Evolutionary conservation across 2,888 invertebrate species (phyloP).

Genomic region (Oeneis ivallda): DNA sequence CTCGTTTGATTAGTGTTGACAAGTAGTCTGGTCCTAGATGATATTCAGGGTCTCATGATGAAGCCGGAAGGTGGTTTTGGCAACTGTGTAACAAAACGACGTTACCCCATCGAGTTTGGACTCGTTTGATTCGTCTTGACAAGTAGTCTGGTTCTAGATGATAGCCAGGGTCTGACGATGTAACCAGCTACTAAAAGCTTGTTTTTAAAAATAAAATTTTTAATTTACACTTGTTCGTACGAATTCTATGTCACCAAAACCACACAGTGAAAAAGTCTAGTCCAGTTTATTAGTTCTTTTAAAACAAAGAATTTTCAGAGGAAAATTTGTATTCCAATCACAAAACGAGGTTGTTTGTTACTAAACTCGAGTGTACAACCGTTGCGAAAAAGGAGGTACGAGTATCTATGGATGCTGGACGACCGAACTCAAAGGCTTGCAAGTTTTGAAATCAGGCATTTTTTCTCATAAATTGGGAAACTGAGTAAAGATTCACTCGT

Average conservation of each 20-base stretch:
- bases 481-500: not conserved
- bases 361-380: constrained; percentile 61
- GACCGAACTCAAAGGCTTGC: not conserved
- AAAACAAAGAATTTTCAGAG: constrained; percentile 11
- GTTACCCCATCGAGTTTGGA: too few species aligned
- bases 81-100: too few species aligned
- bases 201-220: not conserved
- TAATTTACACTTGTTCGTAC: too few species aligned
- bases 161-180: too few species aligned
- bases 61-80: too few species aligned
- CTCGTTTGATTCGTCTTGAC: too few species aligned
- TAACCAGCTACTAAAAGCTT: not conserved
- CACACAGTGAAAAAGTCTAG: not conserved
- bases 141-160: too few species aligned
- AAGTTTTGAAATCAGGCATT: not conserved
- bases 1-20: too few species aligned
- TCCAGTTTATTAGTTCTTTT: constrained; percentile 10
- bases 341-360: constrained; percentile 68
- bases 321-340: constrained; percentile 56
- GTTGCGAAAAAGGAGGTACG: constrained; percentile 2
- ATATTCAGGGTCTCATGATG: too few species aligned
- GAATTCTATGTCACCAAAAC: constrained; percentile 1
- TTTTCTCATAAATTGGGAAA: constrained; percentile 7
- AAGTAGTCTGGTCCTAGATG: too few species aligned
- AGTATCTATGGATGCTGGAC: not conserved